Evolutionary conservation across 1,140 invertebrate species (phyloP).

Genomic region (Brachionus plicatilis): DNA sequence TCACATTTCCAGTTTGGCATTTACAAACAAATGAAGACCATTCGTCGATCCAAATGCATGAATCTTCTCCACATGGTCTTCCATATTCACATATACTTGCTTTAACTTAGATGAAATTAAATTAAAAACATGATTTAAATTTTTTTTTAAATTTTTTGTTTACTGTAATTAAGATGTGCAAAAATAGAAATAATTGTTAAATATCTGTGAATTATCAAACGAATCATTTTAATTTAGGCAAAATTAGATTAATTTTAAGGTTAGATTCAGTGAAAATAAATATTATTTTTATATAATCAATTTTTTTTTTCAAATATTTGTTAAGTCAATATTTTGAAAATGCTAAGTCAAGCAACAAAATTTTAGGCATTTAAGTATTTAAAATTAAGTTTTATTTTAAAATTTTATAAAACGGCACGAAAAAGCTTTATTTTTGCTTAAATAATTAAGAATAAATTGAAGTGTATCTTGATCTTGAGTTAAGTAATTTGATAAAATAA

Average conservation of each 20-base stretch:
- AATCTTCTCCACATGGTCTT: background rate
- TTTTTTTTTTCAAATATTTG: background rate
- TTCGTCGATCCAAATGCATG: background rate
- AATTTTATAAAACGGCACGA: background rate
- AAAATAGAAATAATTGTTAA: background rate
- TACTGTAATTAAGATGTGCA: background rate
- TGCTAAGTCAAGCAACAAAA: background rate
- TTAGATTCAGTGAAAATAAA: background rate
- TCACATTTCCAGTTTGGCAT: background rate
- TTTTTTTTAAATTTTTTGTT: background rate
- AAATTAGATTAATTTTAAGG: background rate
- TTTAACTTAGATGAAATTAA: background rate
- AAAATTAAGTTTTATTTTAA: background rate
- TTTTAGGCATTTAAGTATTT: background rate
- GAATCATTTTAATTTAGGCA: background rate
- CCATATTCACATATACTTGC: background rate
- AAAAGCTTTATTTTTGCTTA: background rate
- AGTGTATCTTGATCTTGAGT: background rate
- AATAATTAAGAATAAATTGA: background rate
- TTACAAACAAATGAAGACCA: slow-evolving; percentile 22
- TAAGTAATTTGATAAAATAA: background rate
- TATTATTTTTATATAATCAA: background rate
- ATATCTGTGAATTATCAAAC: background rate
- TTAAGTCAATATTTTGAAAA: background rate
- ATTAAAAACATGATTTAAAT: background rate